These are phyloP conservation scores for Motacilla tschutschensis DNA, from an alignment of 2,113 vertebrate species.

Conservation along the genomic window DNA sequence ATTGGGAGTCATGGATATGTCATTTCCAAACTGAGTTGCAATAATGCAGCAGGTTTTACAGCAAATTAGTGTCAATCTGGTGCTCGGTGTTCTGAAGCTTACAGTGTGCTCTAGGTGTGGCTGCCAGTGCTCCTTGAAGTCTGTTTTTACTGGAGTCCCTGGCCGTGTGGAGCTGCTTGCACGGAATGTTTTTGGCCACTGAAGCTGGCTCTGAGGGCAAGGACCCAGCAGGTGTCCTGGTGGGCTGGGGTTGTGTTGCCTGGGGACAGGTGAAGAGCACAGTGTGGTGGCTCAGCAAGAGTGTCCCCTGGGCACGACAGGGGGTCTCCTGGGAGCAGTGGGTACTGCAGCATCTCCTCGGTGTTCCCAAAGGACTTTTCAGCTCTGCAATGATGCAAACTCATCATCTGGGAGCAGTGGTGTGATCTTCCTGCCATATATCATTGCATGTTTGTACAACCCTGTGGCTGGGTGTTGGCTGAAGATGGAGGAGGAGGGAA, in stretches of 20 bases:
- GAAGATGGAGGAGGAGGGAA: background rate
- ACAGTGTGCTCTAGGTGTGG: background rate
- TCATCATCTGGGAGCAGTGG: background rate
- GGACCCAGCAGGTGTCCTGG: rapidly evolving
- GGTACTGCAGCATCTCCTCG: background rate
- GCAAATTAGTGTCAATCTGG: background rate
- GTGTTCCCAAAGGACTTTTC: background rate
- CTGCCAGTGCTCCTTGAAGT: background rate
- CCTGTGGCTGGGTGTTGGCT: background rate
- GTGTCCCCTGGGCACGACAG: rapidly evolving
- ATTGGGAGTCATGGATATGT: rapidly evolving
- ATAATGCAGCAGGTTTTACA: background rate
- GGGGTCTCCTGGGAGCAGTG: rapidly evolving
- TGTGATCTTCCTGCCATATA: rapidly evolving
- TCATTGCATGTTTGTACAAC: rapidly evolving
- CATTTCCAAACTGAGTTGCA: background rate
- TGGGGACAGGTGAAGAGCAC: background rate
- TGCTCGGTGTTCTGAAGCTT: rapidly evolving
- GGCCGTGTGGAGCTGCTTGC: background rate
- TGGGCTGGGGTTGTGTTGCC: background rate
- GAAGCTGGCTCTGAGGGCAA: background rate
- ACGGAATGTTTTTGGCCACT: rapidly evolving
- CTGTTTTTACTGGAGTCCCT: background rate
- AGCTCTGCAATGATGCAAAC: rapidly evolving
- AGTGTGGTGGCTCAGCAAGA: rapidly evolving